phyloP scores from a whole-genome alignment of 2,888 invertebrate species.

The Lycia hirtaria region DNA sequence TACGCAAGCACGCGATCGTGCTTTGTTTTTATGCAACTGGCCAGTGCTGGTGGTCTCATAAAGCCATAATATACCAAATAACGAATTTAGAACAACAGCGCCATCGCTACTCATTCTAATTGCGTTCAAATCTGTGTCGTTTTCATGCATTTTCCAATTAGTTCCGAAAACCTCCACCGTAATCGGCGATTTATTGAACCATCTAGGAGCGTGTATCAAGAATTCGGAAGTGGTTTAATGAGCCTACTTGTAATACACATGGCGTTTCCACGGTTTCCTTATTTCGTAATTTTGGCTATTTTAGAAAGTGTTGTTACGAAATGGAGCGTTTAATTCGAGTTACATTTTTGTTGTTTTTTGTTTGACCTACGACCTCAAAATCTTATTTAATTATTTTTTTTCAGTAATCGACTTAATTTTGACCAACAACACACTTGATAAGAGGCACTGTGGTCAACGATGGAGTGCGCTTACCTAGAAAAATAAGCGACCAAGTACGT shows the following conservation, averaged over 20 bases:
- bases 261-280: conserved; percentile 19
- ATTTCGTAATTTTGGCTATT: conserved; percentile 22
- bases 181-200: not conserved
- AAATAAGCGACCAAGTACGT: too few relatives aligned
- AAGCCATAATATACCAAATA: not conserved
- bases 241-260: conserved; percentile 16
- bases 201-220: conserved; percentile 10
- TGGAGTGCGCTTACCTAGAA: too few relatives aligned
- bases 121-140: not conserved
- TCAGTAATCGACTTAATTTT: too few relatives aligned
- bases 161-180: not conserved
- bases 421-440: too few relatives aligned
- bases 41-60: conserved; percentile 18
- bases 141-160: not conserved
- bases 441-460: too few relatives aligned
- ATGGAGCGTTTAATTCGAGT: not conserved
- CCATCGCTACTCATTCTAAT: not conserved
- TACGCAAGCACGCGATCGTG: conserved; percentile 36
- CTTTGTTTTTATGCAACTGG: conserved; percentile 42
- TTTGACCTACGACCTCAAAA: too few relatives aligned
- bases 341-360: too few relatives aligned
- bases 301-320: conserved; percentile 28
- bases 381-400: too few relatives aligned
- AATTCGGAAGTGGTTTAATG: conserved; percentile 25
- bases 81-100: not conserved